Conservation (phyloP, 2,888 invertebrate genomes). For the Drosophila villosipedis region DNA sequence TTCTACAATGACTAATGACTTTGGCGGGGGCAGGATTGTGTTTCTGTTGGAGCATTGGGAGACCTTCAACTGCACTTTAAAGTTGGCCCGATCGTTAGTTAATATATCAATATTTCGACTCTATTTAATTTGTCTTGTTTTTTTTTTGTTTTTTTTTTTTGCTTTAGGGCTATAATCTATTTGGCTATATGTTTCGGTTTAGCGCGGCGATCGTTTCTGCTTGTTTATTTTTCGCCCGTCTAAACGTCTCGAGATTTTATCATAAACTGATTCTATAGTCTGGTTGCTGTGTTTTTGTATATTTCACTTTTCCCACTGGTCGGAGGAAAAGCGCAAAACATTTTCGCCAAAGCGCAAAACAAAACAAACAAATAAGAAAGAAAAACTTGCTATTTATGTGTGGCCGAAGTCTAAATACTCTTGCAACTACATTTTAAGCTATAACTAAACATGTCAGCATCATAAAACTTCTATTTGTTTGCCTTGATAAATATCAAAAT, state of each 20-base stretch:
- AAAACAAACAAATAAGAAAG: slow-evolving; percentile 55
- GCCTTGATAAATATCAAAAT: background rate
- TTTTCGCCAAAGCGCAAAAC: slow-evolving; percentile 60
- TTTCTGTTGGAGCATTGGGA: slow-evolving; percentile 13
- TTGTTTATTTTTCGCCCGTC: slow-evolving; percentile 67
- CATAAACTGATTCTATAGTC: slow-evolving; percentile 82
- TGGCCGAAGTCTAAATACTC: slow-evolving; percentile 18
- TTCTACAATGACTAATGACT: slow-evolving; percentile 62
- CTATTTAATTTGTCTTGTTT: background rate
- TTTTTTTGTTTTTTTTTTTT: background rate
- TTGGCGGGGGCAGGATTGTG: background rate
- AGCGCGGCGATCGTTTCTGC: slow-evolving; percentile 24
- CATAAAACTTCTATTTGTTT: background rate
- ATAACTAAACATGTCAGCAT: too few relatives aligned
- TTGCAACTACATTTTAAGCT: background rate
- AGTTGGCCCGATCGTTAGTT: slow-evolving; percentile 6
- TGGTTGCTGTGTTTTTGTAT: slow-evolving; percentile 57
- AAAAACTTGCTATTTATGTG: background rate
- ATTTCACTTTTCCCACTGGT: slow-evolving; percentile 43
- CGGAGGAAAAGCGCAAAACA: slow-evolving; percentile 62
- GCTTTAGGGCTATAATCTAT: background rate
- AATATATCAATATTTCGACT: slow-evolving; percentile 5
- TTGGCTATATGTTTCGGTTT: slow-evolving; percentile 8
- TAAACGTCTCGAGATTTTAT: slow-evolving; percentile 83
- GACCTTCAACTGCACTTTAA: slow-evolving; percentile 48